phyloP scores from a whole-genome alignment of 2,113 vertebrate species.

The Zonotrichia leucophrys region DNA sequence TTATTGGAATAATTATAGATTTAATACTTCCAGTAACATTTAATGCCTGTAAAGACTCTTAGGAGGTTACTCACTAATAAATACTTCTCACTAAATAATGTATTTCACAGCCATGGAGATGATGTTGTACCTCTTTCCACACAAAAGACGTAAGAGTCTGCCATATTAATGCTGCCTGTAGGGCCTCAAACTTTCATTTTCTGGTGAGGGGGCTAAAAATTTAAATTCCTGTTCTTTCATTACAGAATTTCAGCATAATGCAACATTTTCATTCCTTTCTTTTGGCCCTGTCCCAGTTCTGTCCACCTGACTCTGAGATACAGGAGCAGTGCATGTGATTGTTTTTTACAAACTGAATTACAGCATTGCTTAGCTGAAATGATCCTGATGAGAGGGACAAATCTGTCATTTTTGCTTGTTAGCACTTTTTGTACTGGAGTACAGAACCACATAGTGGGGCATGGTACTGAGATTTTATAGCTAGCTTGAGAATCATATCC shows the following conservation, averaged over 20 bases:
- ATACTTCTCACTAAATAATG: not conserved
- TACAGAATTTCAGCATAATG: not conserved
- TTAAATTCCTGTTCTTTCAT: conserved; percentile 8
- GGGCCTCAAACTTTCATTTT: not conserved
- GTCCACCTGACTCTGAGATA: conserved; percentile 45
- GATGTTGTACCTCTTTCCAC: not conserved
- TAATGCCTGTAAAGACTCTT: not conserved
- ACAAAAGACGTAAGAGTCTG: not conserved
- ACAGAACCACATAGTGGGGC: not conserved
- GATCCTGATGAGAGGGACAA: not conserved
- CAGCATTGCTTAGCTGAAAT: not conserved
- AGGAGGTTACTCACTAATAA: not conserved
- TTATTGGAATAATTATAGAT: conserved; percentile 25
- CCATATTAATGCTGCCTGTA: not conserved
- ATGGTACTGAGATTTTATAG: not conserved
- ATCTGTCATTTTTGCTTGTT: not conserved
- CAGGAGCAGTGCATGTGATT: conserved; percentile 16
- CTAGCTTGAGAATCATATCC: not conserved
- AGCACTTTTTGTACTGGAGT: not conserved
- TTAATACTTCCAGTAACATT: conserved; percentile 14
- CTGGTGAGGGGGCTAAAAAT: not conserved
- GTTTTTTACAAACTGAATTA: not conserved
- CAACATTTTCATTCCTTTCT: not conserved
- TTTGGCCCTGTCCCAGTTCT: conserved; percentile 20
- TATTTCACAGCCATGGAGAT: not conserved